phyloP scores from a whole-genome alignment of 2,113 vertebrate species.

The Hydrolagus affinis region DNA sequence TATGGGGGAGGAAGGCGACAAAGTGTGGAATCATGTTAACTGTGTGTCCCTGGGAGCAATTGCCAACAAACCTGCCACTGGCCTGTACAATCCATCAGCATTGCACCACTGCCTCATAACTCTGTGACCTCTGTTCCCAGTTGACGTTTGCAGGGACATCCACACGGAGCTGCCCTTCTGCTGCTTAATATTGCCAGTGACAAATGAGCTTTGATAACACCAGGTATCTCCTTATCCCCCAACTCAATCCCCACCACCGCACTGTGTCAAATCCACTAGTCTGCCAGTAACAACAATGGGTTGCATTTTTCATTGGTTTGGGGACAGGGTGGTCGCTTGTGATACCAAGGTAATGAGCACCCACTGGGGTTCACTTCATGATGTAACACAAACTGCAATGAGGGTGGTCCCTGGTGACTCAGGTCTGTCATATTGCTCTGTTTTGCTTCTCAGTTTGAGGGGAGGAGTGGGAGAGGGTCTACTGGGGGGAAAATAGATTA shows the following conservation, averaged over 20 bases:
- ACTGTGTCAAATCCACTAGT: too few relatives aligned
- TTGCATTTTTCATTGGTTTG: not conserved
- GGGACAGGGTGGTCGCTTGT: not conserved
- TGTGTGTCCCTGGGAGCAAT: too few relatives aligned
- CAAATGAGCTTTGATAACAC: not conserved
- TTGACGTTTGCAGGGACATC: not conserved
- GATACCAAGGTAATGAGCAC: not conserved
- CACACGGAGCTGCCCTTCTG: not conserved
- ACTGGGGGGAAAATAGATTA: not conserved
- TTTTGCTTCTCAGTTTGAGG: not conserved
- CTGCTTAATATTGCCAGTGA: not conserved
- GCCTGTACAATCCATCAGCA: not conserved
- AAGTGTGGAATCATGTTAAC: too few relatives aligned
- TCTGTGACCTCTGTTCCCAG: not conserved
- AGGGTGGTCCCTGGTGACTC: not conserved
- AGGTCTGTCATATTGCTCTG: not conserved
- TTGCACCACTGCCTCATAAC: too few relatives aligned
- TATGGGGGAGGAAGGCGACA: too few relatives aligned
- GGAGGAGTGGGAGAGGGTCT: too few relatives aligned
- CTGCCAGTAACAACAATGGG: not conserved
- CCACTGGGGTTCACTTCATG: not conserved
- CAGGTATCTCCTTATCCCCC: not conserved
- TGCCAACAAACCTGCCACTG: not conserved
- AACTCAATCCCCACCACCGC: not conserved
- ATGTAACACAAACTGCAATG: not conserved